These are phyloP conservation scores for Apodemia duryi DNA, from an alignment of 2,888 invertebrate species.

Conservation along the genomic window DNA sequence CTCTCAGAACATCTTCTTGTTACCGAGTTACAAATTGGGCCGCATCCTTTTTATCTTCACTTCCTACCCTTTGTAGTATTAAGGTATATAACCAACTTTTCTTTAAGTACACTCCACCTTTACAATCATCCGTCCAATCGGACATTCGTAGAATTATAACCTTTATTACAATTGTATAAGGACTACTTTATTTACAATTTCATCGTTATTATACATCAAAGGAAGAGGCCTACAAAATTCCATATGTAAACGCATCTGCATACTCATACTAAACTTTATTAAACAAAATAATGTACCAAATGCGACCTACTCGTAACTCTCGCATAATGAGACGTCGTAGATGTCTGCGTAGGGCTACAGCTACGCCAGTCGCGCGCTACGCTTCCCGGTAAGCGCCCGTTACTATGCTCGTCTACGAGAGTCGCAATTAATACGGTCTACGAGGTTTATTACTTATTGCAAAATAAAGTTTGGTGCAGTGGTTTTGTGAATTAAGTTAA, in stretches of 20 bases:
- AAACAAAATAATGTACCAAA: slow-evolving; percentile 58
- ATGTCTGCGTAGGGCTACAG: slow-evolving; percentile 29
- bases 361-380: slow-evolving; percentile 33
- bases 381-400: slow-evolving; percentile 27
- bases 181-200: slow-evolving; percentile 3
- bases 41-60: slow-evolving; percentile 14
- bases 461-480: slow-evolving; percentile 21
- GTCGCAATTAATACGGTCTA: slow-evolving; percentile 12
- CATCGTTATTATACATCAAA: slow-evolving; percentile 17
- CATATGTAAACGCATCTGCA: slow-evolving; percentile 52
- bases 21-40: slow-evolving; percentile 14
- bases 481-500: slow-evolving; percentile 20
- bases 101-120: slow-evolving; percentile 13
- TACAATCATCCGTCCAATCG: background rate
- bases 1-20: slow-evolving; percentile 6
- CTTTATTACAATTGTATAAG: background rate
- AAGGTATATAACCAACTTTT: slow-evolving; percentile 15
- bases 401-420: slow-evolving; percentile 17
- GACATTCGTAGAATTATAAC: slow-evolving; percentile 3
- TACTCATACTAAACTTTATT: slow-evolving; percentile 49
- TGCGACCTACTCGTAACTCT: slow-evolving; percentile 32
- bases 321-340: slow-evolving; percentile 1
- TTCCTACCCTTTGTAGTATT: slow-evolving; percentile 16
- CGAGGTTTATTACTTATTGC: slow-evolving; percentile 16
- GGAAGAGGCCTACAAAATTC: slow-evolving; percentile 25